Conservation (phyloP, 1,140 invertebrate genomes). For the Temnothorax longispinosus region DNA sequence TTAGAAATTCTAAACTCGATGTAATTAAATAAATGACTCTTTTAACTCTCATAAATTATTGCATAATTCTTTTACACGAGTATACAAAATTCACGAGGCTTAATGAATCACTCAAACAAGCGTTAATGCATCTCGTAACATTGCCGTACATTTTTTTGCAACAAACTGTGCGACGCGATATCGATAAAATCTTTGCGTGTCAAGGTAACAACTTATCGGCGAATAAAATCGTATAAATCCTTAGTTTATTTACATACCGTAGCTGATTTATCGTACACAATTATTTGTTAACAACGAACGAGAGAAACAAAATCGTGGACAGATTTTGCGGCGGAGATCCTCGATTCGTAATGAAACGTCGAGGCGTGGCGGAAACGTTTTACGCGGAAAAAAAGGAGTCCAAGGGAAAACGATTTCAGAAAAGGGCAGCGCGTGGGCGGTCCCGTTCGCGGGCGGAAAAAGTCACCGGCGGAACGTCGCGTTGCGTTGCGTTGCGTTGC, state of each 20-base stretch:
- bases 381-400: neutral
- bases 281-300: neutral
- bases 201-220: conserved; percentile 8
- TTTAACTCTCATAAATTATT: conserved; percentile 26
- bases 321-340: neutral
- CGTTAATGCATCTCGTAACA: neutral
- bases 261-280: neutral
- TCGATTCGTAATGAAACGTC: neutral
- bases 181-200: neutral
- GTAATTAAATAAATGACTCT: conserved; percentile 29
- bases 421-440: conserved; percentile 28
- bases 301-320: neutral
- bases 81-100: neutral
- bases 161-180: neutral
- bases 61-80: neutral
- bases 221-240: neutral
- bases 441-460: conserved; percentile 42
- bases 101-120: conserved; percentile 14
- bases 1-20: conserved; percentile 13
- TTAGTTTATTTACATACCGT: conserved; percentile 3
- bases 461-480: conserved; percentile 33
- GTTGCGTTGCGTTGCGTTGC: neutral
- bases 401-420: conserved; percentile 28
- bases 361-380: neutral
- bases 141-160: neutral